Percentiles rank a stretch among this genome's conserved stretches.
phyloP scores from a whole-genome alignment of 1,140 invertebrate genomes.

The Drosophila malerkotliana region DNA sequence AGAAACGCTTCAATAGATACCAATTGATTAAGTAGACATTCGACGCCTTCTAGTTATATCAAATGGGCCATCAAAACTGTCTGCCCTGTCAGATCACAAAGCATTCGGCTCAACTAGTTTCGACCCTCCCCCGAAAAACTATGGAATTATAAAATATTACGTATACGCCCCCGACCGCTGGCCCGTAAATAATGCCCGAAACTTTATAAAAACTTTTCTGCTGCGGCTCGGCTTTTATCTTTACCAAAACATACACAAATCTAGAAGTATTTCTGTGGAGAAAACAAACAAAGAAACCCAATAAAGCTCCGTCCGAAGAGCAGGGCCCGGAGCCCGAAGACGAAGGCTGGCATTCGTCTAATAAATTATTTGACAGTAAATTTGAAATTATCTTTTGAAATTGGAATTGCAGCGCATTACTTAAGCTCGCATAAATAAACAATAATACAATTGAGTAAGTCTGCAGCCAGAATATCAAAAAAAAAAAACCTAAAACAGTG shows the following conservation, averaged over 20 bases:
- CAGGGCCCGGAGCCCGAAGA: too few relatives aligned
- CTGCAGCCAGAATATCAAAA: conserved; percentile 39
- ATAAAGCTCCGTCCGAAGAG: conserved; percentile 38
- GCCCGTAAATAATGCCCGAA: conserved; percentile 57
- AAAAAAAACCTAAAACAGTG: conserved; percentile 36
- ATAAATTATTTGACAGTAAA: conserved; percentile 77
- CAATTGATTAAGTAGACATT: conserved; percentile 35
- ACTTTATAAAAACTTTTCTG: conserved; percentile 64
- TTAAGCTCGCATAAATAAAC: conserved; percentile 81
- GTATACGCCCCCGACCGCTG: conserved; percentile 68
- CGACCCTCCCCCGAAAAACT: conserved; percentile 27
- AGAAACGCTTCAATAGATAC: conserved; percentile 5
- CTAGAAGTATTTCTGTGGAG: conserved; percentile 40
- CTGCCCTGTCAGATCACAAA: conserved; percentile 31
- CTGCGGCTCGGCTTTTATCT: conserved; percentile 69
- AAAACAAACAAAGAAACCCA: conserved; percentile 42
- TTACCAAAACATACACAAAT: conserved; percentile 31
- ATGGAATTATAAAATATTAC: conserved; percentile 68
- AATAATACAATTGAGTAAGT: conserved; percentile 79
- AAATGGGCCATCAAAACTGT: conserved; percentile 28
- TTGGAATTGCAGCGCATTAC: conserved; percentile 71
- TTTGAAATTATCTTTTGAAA: conserved; percentile 74
- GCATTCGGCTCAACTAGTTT: conserved; percentile 36
- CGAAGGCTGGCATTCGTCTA: conserved; percentile 36
- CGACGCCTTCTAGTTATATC: conserved; percentile 28